These are phyloP conservation scores for Pachydiplax longipennis DNA, from an alignment of 2,888 invertebrate species.

Conservation along the genomic window DNA sequence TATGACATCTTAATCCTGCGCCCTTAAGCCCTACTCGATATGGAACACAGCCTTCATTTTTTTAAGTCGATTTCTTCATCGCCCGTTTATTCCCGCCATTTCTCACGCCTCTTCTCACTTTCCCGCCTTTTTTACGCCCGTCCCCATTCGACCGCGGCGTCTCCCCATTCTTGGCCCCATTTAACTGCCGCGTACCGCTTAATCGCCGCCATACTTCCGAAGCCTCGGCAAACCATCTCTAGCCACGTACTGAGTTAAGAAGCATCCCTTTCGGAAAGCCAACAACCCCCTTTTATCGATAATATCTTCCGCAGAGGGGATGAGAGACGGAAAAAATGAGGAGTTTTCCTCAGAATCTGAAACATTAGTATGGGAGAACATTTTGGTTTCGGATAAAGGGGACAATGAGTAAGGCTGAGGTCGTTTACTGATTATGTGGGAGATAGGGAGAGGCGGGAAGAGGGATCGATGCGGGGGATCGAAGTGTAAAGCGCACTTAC, in stretches of 20 bases:
- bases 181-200: neutral
- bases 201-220: neutral
- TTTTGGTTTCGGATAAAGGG: neutral
- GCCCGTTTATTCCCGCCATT: neutral
- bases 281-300: neutral
- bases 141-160: neutral
- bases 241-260: neutral
- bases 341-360: neutral
- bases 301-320: neutral
- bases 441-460: neutral
- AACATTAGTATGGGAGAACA: neutral
- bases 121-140: neutral
- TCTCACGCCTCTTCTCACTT: neutral
- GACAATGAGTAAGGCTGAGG: neutral
- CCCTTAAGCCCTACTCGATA: neutral
- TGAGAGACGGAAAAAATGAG: neutral
- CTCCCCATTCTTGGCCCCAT: neutral
- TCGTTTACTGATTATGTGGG: constrained; percentile 28
- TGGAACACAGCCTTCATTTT: neutral
- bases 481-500: neutral
- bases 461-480: neutral
- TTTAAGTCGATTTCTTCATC: neutral
- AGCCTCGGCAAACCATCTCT: neutral
- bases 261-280: neutral
- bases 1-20: constrained; percentile 21